These are phyloP conservation scores for Gandaritis pyraliata DNA, from an alignment of 2,888 invertebrate genomes.

Conservation along the genomic window DNA sequence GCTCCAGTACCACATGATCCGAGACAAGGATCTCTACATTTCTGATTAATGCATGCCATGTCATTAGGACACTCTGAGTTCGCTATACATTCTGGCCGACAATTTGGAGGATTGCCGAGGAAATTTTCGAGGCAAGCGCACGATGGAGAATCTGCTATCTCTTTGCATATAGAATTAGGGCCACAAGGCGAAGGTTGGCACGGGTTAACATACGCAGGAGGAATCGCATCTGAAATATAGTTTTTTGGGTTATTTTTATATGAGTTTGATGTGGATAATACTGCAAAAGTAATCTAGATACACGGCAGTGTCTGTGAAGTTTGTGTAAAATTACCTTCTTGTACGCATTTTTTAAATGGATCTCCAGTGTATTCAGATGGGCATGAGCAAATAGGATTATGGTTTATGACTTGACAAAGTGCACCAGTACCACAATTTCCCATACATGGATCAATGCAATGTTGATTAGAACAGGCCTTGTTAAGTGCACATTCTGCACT, in stretches of 20 bases:
- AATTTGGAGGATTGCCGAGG: constrained; percentile 88
- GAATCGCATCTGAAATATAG: constrained; percentile 60
- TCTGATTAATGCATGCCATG: constrained; percentile 88
- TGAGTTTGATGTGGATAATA: neutral
- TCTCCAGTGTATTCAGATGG: constrained; percentile 87
- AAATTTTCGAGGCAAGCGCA: constrained; percentile 89
- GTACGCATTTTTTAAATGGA: constrained; percentile 87
- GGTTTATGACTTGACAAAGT: constrained; percentile 89
- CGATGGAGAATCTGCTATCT: constrained; percentile 86
- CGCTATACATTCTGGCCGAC: constrained; percentile 89
- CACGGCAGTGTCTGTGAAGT: neutral
- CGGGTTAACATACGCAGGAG: constrained; percentile 73
- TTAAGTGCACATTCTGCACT: constrained; percentile 88
- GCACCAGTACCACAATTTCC: constrained; percentile 89
- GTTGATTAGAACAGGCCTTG: constrained; percentile 88
- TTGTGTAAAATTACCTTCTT: constrained; percentile 76
- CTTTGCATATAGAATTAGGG: constrained; percentile 87
- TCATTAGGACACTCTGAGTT: constrained; percentile 89
- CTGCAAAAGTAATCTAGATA: neutral
- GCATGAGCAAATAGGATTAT: constrained; percentile 89
- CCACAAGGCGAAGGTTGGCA: constrained; percentile 92
- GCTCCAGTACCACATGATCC: constrained; percentile 89
- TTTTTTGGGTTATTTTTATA: neutral
- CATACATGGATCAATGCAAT: constrained; percentile 89
- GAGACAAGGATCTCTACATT: constrained; percentile 90